Evolutionary conservation across 2,797 vertebrate genomes (phyloP).

Genomic region (Crocidura indochinensis): DNA sequence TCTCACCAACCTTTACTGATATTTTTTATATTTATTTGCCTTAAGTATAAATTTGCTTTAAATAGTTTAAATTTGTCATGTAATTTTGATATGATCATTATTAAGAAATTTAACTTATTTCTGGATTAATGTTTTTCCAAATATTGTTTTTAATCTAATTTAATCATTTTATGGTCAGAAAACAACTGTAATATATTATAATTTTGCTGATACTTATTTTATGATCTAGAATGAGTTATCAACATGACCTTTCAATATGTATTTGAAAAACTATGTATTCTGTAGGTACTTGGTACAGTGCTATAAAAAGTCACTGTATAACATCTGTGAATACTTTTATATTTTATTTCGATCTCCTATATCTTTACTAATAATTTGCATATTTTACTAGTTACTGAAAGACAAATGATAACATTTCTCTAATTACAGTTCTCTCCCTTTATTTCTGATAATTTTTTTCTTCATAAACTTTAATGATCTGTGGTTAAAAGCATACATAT

Average conservation of each 20-base stretch:
- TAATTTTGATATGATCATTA: neutral
- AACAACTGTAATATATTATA: neutral
- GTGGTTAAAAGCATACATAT: neutral
- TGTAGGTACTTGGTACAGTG: neutral
- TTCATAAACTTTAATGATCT: neutral
- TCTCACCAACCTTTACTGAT: neutral
- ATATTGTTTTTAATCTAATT: conserved; percentile 1
- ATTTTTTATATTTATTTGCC: neutral
- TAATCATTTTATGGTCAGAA: neutral
- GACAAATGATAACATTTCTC: neutral
- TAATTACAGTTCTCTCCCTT: neutral
- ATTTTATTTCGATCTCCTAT: neutral
- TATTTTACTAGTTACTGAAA: neutral
- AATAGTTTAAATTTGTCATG: conserved; percentile 3
- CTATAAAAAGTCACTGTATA: neutral
- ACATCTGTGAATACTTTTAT: neutral
- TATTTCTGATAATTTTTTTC: conserved; percentile 6
- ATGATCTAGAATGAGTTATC: neutral
- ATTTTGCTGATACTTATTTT: neutral
- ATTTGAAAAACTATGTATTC: neutral
- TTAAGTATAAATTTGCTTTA: neutral
- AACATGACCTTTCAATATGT: neutral
- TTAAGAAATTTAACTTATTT: conserved; percentile 13
- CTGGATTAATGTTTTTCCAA: conserved; percentile 8
- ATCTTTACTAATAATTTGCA: neutral